These are phyloP conservation scores for Pangasius krempfi DNA, from an alignment of 2,797 vertebrate species.

Conservation along the genomic window DNA sequence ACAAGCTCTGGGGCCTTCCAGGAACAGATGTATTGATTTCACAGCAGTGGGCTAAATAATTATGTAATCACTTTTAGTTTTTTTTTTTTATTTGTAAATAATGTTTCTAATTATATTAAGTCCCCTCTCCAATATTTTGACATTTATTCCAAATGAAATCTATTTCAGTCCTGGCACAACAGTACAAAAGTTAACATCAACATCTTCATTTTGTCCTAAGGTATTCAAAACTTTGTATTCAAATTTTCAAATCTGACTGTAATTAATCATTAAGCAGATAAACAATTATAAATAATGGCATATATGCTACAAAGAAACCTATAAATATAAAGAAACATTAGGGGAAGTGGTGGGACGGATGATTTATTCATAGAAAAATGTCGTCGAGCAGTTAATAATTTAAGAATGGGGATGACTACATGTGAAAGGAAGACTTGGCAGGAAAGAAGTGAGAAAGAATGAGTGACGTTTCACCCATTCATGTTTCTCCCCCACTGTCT, in stretches of 20 bases:
- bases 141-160: too few relatives aligned
- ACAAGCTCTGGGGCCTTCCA: not conserved
- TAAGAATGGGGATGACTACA: constrained; percentile 43
- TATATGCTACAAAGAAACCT: constrained; percentile 25
- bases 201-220: not conserved
- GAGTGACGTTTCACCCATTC: constrained; percentile 47
- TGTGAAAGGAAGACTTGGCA: constrained; percentile 42
- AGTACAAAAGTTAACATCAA: not conserved
- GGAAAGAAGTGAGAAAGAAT: constrained; percentile 33
- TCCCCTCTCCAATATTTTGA: too few relatives aligned
- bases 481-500: constrained; percentile 46
- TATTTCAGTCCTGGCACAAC: not conserved
- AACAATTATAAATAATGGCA: not conserved
- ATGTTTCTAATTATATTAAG: too few relatives aligned
- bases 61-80: not conserved
- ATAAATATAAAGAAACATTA: not conserved
- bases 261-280: not conserved
- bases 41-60: not conserved
- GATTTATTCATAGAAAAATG: constrained; percentile 28
- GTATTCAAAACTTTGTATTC: too few relatives aligned
- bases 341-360: constrained; percentile 28
- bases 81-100: not conserved
- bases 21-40: not conserved
- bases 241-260: not conserved
- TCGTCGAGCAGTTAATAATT: constrained; percentile 22